Percentiles rank a stretch among this genome's conserved stretches.
Evolutionary conservation across 2,113 vertebrate species (phyloP).

Genomic region (Dinomys branickii): DNA sequence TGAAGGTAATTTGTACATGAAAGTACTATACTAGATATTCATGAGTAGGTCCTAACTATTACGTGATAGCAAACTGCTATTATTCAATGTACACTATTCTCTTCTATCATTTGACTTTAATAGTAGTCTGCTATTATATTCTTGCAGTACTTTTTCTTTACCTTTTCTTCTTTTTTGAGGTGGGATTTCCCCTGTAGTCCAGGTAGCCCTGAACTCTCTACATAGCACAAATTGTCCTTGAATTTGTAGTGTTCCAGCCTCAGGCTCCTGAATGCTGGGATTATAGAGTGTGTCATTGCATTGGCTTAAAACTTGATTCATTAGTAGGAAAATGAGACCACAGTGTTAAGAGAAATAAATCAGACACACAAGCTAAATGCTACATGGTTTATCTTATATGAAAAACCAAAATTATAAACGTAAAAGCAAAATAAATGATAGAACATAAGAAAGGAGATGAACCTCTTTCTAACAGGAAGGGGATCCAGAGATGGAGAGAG

Average conservation of each 20-base stretch:
- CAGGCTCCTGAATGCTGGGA: not conserved
- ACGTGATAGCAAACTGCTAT: not conserved
- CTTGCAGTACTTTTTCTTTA: not conserved
- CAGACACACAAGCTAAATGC: not conserved
- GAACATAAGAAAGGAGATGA: not conserved
- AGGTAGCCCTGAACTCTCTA: not conserved
- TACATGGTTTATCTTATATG: not conserved
- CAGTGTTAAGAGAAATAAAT: not conserved
- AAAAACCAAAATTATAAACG: not conserved
- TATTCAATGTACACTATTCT: not conserved
- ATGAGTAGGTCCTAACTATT: not conserved
- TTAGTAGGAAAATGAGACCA: not conserved
- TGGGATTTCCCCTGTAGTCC: not conserved
- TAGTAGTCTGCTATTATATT: not conserved
- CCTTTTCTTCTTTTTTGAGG: not conserved
- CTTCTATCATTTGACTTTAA: not conserved
- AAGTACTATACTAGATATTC: slow-evolving; percentile 11
- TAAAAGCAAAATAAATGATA: not conserved
- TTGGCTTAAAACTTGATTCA: not conserved
- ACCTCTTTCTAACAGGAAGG: not conserved
- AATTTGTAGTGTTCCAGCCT: not conserved
- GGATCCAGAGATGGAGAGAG: not conserved
- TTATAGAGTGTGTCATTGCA: not conserved
- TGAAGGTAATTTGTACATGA: not conserved
- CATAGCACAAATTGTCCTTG: not conserved